Evolutionary conservation across 2,888 invertebrate genomes (phyloP), one percentile per base, ranked within the genome.

Genomic region (Chalcis sispes): DNA sequence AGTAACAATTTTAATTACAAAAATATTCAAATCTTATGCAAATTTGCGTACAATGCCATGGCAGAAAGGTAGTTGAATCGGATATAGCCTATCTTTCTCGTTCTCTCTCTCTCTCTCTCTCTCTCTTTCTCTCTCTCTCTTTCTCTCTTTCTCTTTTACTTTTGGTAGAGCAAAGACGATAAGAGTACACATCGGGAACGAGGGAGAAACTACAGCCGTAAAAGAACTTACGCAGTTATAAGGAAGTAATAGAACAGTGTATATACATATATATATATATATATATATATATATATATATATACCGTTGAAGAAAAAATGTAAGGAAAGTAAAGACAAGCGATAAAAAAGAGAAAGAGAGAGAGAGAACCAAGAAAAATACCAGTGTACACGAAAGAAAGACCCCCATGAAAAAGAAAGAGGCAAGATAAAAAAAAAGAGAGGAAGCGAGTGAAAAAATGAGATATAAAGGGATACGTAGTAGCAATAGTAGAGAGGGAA

Each of bases 11-110:
- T 56, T 67, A 67, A 67, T 67, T 67, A 67, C 66, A 50, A 67
- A n/a, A 67, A 67, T 67, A 67, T 67, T 67, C 56, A 67, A 56
- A 67, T 56, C 27, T 15, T 40, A 67, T 67, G 66, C 66, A 67
- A 67, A 67, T 67, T 7, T 20, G 27, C 50, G 18, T 4, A 40
- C 29, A 23, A 32, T 2, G 56, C 2, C 1, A 56, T n/a, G 15
- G 10, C 1, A 25, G 23, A 27, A n/a, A 23, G 59, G 20, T 3
- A 61, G 25, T 25, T 42, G 46, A 4, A 46, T n/a, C 3, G 15
- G 10, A 15, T 1, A n/a, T n/a, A n/a, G n/a, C n/a, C n/a, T n/a
- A n/a, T n/a, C n/a, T n/a, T n/a, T n/a, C n/a, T n/a, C n/a, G n/a
- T n/a, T n/a, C n/a, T n/a, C n/a, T n/a, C n/a, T n/a, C n/a, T n/a